Evolutionary conservation across 2,797 vertebrate species (phyloP), one percentile per base, ranked within the genome.

Genomic region (Brotula barbata): DNA sequence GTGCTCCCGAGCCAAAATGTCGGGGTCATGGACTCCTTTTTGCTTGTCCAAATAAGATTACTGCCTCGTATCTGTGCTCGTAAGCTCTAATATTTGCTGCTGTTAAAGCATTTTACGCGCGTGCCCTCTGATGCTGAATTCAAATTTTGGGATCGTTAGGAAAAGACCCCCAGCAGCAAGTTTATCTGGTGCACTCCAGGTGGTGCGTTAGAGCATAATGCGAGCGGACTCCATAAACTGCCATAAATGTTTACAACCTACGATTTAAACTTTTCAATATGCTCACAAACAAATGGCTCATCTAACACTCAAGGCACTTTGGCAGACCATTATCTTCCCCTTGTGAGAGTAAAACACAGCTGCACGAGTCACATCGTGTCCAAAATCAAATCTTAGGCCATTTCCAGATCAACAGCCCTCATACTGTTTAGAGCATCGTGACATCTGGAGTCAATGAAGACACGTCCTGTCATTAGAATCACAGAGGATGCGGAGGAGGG

Each of bases 371-470:
- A 16, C 73, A 82, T 84, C 79, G 72, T 61, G 70, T 85, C 72
- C 79, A 87, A 82, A 80, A 78, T 77, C 77, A 67, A 70, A 84
- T 77, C 59, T 45, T 25, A 71, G 61, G 46, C 64, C 58, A 23
- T 75, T 65, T 82, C 49, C 77, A 80, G 53, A 70, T 75, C 73
- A 67, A 71, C 80, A 82, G 61, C 43, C 44, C 64, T 69, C 45
- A 11, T 37, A 80, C 56, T 53, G 68, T 68, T 78, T 67, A 69
- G 84, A 84, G 67, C 42, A 15, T 20, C 44, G 47, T 51, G 73
- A 83, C 86, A 88, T 89, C 84, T 90, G 88, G 86, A 87, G 60
- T 81, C 68, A 80, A 84, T 88, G 62, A 73, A 70, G 71, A 71
- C 58, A 52, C 42, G 61, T 65, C 28, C 56, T 65, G 58, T 45